A percentile compares a stretch with the other conserved stretches of the same genome.
phyloP scores from a whole-genome alignment of 1,140 invertebrate genomes.

The Brachionus manjavacas region DNA sequence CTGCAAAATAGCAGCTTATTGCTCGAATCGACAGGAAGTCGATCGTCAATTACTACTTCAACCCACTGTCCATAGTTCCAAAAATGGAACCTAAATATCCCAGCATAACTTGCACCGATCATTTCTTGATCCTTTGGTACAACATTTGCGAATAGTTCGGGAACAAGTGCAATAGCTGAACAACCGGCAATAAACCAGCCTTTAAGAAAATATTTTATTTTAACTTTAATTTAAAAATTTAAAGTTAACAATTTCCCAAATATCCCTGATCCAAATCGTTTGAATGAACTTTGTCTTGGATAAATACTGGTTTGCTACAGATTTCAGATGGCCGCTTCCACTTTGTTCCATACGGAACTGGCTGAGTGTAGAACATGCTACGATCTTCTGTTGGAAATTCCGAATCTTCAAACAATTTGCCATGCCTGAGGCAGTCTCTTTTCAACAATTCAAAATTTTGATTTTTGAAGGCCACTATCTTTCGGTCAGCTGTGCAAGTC shows the following conservation, averaged over 20 bases:
- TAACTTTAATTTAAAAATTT: not conserved
- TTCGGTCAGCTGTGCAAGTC: not conserved
- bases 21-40: constrained; percentile 64
- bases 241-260: constrained; percentile 60
- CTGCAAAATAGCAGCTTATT: constrained; percentile 68
- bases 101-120: constrained; percentile 56
- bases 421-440: not conserved
- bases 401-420: constrained; percentile 65
- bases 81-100: constrained; percentile 66
- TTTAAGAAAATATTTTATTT: not conserved
- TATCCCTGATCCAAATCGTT: constrained; percentile 67
- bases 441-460: constrained; percentile 32
- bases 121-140: constrained; percentile 68
- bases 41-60: constrained; percentile 71
- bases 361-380: constrained; percentile 57
- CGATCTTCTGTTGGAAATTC: constrained; percentile 64
- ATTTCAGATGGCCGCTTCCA: constrained; percentile 46
- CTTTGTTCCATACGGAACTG: not conserved
- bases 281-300: constrained; percentile 49
- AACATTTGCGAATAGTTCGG: constrained; percentile 65
- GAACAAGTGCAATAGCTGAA: constrained; percentile 66
- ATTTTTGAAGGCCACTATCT: constrained; percentile 6
- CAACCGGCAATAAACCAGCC: constrained; percentile 66
- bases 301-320: constrained; percentile 49
- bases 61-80: constrained; percentile 73